Base-by-base conservation (phyloP, 2,888 invertebrate species). In the Mimas tiliae region DNA sequence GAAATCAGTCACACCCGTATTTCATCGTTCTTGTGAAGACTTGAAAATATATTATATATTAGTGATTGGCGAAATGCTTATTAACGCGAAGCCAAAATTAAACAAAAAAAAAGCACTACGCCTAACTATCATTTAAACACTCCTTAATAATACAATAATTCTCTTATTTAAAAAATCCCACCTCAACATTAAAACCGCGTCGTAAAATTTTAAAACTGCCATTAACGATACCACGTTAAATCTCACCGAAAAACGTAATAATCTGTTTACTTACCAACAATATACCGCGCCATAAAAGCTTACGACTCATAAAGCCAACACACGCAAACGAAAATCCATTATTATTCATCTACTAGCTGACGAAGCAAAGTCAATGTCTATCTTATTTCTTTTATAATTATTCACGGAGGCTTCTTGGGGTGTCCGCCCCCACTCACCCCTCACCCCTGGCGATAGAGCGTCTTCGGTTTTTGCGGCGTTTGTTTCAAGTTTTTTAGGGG, bases 301-400 rank as follows among this genome's bases (percentile, higher is more conserved):
- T 77, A 84, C 80, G 79, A 74, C 80, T 83, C 85, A 89, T 87
- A 87, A 88, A 88, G 81, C 78, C 78, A 81, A 86, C 89, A 91
- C 87, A 91, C 90, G 89, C 89, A 91, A 90, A 91, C 88, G 91
- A 87, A 86, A 85, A 85, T 81, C 88, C 91, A 92, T 92, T 90
- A 92, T 92, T 92, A 93, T 92, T 92, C 92, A 93, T 93, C 91
- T 88, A 86, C 84, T 74, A 77, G 76, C 89, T 91, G 91, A 91
- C 91, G 90, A 85, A 86, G 89, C 85, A 79, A 87, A 93, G 92
- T 93, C 93, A 88, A 91, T 92, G 92, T 92, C 93, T 93, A 91
- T 93, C 92, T 93, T 93, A 93, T 93, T 93, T 93, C 93, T 93
- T 93, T 93, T 92, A 91, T 93, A 93, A 93, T 93, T 93, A 93